Evolutionary conservation across 2,888 invertebrate species (phyloP).

Genomic region (Dione vanillae): DNA sequence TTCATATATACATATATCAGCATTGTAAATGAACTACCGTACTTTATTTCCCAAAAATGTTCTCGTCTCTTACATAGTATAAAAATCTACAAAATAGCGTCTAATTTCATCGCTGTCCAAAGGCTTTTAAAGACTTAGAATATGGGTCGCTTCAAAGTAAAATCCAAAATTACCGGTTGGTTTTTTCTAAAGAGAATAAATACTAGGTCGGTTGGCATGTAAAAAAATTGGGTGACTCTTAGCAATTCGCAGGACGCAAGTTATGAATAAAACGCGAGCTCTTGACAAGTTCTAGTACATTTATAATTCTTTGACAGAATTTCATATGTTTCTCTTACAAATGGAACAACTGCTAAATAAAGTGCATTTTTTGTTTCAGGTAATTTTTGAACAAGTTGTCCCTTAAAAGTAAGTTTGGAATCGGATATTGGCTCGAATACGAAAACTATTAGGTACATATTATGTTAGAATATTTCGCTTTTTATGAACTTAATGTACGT

Average conservation of each 20-base stretch:
- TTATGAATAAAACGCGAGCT: constrained; percentile 41
- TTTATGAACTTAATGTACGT: no score
- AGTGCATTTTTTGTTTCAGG: constrained; percentile 38
- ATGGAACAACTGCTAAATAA: constrained; percentile 30
- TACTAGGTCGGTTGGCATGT: constrained; percentile 41
- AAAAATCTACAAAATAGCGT: constrained; percentile 23
- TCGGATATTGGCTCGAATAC: no score
- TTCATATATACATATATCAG: no score
- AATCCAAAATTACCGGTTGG: constrained; percentile 3
- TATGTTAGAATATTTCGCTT: no score
- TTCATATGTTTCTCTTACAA: constrained; percentile 36
- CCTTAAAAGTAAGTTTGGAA: no score
- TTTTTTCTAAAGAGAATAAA: constrained; percentile 36
- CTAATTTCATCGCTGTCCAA: constrained; percentile 31
- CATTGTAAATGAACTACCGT: neutral
- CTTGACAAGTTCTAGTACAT: constrained; percentile 37
- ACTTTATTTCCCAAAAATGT: neutral
- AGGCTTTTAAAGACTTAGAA: constrained; percentile 44
- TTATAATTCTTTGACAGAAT: constrained; percentile 44
- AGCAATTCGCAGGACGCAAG: constrained; percentile 41
- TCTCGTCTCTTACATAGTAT: neutral
- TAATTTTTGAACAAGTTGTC: constrained; percentile 13
- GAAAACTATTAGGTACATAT: no score
- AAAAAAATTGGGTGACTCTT: constrained; percentile 37
- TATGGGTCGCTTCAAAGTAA: constrained; percentile 43